Conservation (phyloP, 1,140 invertebrate genomes). For the Ladona fulva region DNA sequence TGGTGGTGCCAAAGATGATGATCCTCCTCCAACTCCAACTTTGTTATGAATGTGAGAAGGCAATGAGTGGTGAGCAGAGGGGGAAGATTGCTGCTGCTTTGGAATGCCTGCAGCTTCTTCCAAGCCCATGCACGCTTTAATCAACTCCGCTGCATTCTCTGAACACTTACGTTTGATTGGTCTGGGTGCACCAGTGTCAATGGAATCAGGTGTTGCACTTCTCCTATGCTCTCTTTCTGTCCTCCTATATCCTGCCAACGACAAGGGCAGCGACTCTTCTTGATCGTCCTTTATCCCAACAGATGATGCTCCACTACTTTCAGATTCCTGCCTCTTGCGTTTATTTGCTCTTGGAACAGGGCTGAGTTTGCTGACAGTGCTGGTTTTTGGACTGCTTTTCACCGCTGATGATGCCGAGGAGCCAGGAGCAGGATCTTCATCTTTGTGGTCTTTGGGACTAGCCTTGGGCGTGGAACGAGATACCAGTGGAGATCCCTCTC, state of each 20-base stretch:
- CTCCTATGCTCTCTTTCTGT: constrained; percentile 15
- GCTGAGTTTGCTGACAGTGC: constrained; percentile 37
- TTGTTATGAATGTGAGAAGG: background rate
- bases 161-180: constrained; percentile 53
- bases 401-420: background rate
- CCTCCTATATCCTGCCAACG: background rate
- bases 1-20: background rate
- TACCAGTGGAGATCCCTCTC: background rate
- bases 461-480: constrained; percentile 12
- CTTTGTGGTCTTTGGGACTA: constrained; percentile 6
- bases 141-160: constrained; percentile 55
- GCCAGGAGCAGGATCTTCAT: background rate
- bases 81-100: background rate
- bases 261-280: constrained; percentile 17
- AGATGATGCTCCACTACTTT: constrained; percentile 45
- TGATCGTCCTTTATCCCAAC: constrained; percentile 26
- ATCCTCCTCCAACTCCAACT: background rate
- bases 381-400: background rate
- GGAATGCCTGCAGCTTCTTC: constrained; percentile 37
- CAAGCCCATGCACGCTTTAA: constrained; percentile 57
- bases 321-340: constrained; percentile 65
- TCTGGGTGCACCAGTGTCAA: constrained; percentile 26
- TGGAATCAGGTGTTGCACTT: constrained; percentile 21
- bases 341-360: constrained; percentile 41
- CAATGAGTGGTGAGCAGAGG: background rate